A percentile compares a stretch with the other conserved stretches of the same genome.
Conservation (phyloP, 2,888 invertebrate species). For the Lasioglossum pauxillum region DNA sequence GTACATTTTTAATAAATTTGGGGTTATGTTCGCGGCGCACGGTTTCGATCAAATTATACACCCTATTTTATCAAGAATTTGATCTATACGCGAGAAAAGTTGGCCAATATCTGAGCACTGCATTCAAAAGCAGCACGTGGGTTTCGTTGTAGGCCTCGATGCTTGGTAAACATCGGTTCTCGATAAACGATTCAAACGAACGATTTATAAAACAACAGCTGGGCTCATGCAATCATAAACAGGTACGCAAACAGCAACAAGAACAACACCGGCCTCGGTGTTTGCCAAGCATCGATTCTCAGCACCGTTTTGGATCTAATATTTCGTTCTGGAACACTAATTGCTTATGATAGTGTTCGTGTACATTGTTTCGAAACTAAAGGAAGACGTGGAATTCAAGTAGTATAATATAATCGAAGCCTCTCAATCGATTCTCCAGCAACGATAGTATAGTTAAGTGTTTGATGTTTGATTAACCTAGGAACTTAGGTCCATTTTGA, state of each 20-base stretch:
- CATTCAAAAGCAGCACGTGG: conserved; percentile 19
- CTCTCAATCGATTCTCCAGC: neutral
- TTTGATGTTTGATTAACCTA: neutral
- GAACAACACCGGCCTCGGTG: conserved; percentile 42
- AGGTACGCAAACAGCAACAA: conserved; percentile 57
- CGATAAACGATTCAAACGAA: conserved; percentile 38
- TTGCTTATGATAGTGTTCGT: neutral
- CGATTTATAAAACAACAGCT: conserved; percentile 32
- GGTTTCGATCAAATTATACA: too few species aligned
- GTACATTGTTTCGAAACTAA: neutral
- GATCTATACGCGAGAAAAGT: too few species aligned
- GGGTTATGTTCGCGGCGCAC: too few species aligned
- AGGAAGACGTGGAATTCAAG: neutral
- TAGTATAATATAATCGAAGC: neutral
- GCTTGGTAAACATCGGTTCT: conserved; percentile 37
- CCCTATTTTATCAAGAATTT: too few species aligned
- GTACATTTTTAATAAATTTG: too few species aligned
- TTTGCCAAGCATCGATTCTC: conserved; percentile 42
- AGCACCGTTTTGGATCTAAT: conserved; percentile 25
- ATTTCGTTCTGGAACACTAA: conserved; percentile 30
- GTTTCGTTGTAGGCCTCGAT: conserved; percentile 16
- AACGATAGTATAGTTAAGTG: neutral
- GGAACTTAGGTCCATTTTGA: neutral
- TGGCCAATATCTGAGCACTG: too few species aligned
- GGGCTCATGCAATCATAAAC: conserved; percentile 30